A percentile compares a stretch with the other conserved stretches of the same genome.
Evolutionary conservation across 2,888 invertebrate species (phyloP).

Genomic region (Scelioninae gen. 2): DNA sequence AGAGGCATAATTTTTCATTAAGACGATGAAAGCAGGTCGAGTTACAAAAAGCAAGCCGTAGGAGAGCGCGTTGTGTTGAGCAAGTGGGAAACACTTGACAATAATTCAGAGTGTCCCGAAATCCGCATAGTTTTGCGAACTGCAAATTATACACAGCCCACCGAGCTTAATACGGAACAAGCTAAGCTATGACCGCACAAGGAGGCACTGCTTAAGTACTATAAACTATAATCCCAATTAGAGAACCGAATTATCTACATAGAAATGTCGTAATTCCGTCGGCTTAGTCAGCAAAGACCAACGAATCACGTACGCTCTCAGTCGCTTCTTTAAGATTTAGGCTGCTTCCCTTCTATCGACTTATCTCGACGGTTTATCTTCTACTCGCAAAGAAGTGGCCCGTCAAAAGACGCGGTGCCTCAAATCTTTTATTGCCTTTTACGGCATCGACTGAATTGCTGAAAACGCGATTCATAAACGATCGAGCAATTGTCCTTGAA

Average conservation of each 20-base stretch:
- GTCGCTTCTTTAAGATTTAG: constrained; percentile 42
- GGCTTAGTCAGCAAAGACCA: constrained; percentile 58
- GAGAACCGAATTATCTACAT: constrained; percentile 57
- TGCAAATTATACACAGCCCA: constrained; percentile 54
- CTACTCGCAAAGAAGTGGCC: constrained; percentile 48
- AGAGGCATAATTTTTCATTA: constrained; percentile 51
- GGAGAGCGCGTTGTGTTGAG: constrained; percentile 32
- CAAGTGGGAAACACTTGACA: constrained; percentile 51
- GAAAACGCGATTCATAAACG: constrained; percentile 28
- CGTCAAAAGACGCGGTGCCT: constrained; percentile 47
- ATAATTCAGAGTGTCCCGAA: constrained; percentile 50
- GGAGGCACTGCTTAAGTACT: constrained; percentile 51
- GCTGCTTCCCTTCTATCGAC: constrained; percentile 53
- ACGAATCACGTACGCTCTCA: constrained; percentile 55
- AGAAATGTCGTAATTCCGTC: constrained; percentile 58
- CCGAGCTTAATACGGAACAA: constrained; percentile 51
- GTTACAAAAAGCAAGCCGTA: constrained; percentile 25
- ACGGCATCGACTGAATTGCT: constrained; percentile 20
- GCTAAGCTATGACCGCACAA: constrained; percentile 56
- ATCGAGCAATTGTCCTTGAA: constrained; percentile 25
- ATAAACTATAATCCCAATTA: constrained; percentile 61
- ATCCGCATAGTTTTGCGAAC: constrained; percentile 55
- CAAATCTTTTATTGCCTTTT: constrained; percentile 51
- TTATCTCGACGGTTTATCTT: constrained; percentile 55
- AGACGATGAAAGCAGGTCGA: constrained; percentile 37